Evolutionary conservation across 2,888 invertebrate species (phyloP).

Genomic region (Electrophaes corylata): DNA sequence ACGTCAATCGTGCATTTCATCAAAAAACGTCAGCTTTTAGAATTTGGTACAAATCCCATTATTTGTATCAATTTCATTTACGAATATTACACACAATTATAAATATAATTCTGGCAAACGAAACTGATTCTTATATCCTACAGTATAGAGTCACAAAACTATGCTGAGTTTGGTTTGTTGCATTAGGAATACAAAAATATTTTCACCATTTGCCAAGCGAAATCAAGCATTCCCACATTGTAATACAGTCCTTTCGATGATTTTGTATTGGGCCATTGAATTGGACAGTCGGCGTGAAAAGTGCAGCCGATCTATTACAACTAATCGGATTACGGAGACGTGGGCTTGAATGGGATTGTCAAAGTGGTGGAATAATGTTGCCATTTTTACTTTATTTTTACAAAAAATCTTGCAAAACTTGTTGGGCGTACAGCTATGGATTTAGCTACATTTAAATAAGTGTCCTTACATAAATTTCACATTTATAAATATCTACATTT

Average conservation of each 20-base stretch:
- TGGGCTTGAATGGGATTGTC: slow-evolving; percentile 63
- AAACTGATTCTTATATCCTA: slow-evolving; percentile 22
- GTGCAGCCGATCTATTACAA: slow-evolving; percentile 73
- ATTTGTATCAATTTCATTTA: slow-evolving; percentile 55
- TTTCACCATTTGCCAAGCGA: neutral
- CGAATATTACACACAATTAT: slow-evolving; percentile 40
- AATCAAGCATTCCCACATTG: neutral
- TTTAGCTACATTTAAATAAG: neutral
- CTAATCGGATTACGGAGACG: slow-evolving; percentile 74
- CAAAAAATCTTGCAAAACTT: neutral
- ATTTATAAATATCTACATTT: no score
- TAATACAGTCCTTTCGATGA: neutral
- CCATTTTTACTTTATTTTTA: slow-evolving; percentile 12
- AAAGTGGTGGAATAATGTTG: slow-evolving; percentile 28
- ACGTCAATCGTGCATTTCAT: slow-evolving; percentile 38
- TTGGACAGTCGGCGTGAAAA: slow-evolving; percentile 52
- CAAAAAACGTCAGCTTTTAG: slow-evolving; percentile 48
- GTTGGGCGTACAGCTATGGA: neutral
- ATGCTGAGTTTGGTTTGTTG: neutral
- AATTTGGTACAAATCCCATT: slow-evolving; percentile 51
- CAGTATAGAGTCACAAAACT: slow-evolving; percentile 8
- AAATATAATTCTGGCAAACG: neutral
- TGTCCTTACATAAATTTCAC: no score
- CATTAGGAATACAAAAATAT: neutral
- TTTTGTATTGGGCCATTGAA: slow-evolving; percentile 1